Evolutionary conservation across 2,113 vertebrate species (phyloP).

Genomic region (Hiodon tergisus): DNA sequence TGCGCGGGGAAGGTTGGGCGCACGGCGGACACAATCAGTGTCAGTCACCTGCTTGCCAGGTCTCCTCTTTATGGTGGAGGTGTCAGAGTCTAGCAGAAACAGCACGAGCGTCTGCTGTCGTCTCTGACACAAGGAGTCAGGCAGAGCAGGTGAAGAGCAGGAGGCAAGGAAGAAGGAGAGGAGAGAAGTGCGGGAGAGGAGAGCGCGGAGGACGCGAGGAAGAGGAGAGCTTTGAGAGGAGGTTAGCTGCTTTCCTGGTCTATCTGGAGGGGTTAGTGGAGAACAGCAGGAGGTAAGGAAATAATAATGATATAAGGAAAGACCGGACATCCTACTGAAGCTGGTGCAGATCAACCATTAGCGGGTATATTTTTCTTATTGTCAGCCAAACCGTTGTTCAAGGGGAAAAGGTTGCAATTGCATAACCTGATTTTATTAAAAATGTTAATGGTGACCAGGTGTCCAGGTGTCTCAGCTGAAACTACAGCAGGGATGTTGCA

Average conservation of each 20-base stretch:
- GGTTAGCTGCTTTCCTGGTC: background rate
- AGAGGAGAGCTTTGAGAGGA: conserved; percentile 17
- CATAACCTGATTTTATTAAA: too few relatives aligned
- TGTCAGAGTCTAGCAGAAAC: conserved; percentile 71
- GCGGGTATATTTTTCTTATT: too few relatives aligned
- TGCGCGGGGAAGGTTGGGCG: background rate
- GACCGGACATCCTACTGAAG: too few relatives aligned
- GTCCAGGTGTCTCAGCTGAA: too few relatives aligned
- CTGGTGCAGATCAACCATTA: too few relatives aligned
- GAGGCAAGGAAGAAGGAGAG: background rate
- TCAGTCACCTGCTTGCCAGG: conserved; percentile 67
- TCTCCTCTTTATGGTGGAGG: conserved; percentile 70
- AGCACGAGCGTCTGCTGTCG: conserved; percentile 66
- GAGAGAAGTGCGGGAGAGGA: too few relatives aligned
- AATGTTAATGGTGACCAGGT: too few relatives aligned
- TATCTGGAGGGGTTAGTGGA: background rate
- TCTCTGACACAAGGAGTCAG: conserved; percentile 50
- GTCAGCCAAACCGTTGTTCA: too few relatives aligned
- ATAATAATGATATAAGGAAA: too few relatives aligned
- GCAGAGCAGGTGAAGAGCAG: background rate
- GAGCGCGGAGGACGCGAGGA: conserved; percentile 35
- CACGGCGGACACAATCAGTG: background rate
- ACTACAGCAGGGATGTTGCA: too few relatives aligned
- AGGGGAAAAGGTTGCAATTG: too few relatives aligned
- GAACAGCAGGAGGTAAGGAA: background rate